Evolutionary conservation across 2,888 invertebrate species (phyloP).

Genomic region (Orthosia gothica): DNA sequence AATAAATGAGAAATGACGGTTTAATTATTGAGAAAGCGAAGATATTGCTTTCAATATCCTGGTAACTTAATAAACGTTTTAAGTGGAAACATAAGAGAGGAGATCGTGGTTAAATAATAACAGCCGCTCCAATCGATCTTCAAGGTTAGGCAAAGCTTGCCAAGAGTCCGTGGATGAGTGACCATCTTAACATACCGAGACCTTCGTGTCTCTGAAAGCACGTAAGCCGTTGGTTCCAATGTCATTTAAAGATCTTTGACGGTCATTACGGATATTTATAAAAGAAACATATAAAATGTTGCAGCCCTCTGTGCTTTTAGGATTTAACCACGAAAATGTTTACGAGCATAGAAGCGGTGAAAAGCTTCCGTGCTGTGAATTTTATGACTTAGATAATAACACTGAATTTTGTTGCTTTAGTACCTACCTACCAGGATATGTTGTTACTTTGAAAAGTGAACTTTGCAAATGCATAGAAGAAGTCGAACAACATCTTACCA

Average conservation of each 20-base stretch:
- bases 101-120: too few relatives aligned
- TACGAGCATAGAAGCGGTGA: constrained; percentile 4
- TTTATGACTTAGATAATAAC: constrained; percentile 18
- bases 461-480: too few relatives aligned
- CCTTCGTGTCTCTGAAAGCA: too few relatives aligned
- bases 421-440: too few relatives aligned
- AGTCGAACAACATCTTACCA: too few relatives aligned
- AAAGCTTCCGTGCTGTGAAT: not conserved
- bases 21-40: constrained; percentile 1
- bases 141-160: too few relatives aligned
- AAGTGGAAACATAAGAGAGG: not conserved
- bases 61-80: not conserved
- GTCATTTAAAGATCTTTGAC: too few relatives aligned
- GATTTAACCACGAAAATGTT: constrained; percentile 19
- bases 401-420: constrained; percentile 21
- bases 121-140: too few relatives aligned
- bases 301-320: constrained; percentile 3
- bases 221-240: too few relatives aligned
- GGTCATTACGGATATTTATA: too few relatives aligned
- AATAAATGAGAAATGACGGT: constrained; percentile 1
- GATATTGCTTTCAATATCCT: not conserved
- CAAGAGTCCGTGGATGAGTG: too few relatives aligned
- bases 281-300: constrained; percentile 13
- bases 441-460: not conserved
- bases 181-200: too few relatives aligned